Evolutionary conservation across 2,888 invertebrate genomes (phyloP).

Genomic region (Escarpia spicata): DNA sequence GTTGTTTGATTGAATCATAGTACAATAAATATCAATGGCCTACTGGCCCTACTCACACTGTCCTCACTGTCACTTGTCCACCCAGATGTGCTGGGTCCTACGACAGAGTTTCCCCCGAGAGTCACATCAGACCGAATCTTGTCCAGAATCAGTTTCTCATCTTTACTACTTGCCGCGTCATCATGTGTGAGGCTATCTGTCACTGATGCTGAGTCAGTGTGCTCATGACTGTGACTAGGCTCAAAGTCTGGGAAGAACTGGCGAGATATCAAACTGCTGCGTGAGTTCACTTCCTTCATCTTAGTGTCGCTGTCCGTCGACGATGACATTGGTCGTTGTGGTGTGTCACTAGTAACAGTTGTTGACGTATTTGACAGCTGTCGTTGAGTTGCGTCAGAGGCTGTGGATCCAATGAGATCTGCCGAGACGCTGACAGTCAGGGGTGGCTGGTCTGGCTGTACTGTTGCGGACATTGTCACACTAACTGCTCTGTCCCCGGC

Average conservation of each 20-base stretch:
- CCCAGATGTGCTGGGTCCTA: background rate
- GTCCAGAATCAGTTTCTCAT: background rate
- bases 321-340: background rate
- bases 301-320: background rate
- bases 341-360: background rate
- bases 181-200: background rate
- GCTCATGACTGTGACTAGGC: background rate
- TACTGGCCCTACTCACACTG: background rate
- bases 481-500: background rate
- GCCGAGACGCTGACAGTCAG: background rate
- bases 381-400: background rate
- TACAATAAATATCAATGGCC: background rate
- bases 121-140: background rate
- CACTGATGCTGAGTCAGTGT: background rate
- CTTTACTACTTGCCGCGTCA: background rate
- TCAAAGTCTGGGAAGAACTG: background rate
- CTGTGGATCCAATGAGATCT: background rate
- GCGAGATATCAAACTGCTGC: background rate
- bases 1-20: background rate
- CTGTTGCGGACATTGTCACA: background rate
- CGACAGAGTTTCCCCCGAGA: background rate
- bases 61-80: background rate
- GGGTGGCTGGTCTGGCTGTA: background rate
- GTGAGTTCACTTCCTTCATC: background rate
- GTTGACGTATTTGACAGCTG: background rate